phyloP scores from a whole-genome alignment of 2,113 vertebrate genomes.

The Sitta europaea region DNA sequence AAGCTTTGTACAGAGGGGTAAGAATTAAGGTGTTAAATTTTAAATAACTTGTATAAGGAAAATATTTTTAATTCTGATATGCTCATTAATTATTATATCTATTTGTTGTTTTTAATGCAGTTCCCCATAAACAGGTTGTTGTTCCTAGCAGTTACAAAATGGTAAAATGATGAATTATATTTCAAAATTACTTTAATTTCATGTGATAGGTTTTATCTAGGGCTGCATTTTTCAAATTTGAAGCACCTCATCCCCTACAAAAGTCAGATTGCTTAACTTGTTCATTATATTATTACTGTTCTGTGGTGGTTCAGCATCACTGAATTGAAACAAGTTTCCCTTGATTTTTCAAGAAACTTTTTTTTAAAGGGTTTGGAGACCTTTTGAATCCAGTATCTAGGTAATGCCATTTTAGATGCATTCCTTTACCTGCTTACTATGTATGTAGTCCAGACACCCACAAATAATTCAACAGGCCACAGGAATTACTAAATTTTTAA shows the following conservation, averaged over 20 bases:
- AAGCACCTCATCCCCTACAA: background rate
- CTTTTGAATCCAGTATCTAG: background rate
- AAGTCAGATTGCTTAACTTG: background rate
- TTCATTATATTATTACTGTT: background rate
- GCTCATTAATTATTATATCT: conserved; percentile 77
- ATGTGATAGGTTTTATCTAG: conserved; percentile 11
- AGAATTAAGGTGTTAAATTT: conserved; percentile 76
- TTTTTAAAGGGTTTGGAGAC: background rate
- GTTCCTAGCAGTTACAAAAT: conserved; percentile 46
- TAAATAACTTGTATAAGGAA: conserved; percentile 76
- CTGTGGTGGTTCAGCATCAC: background rate
- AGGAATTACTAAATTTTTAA: background rate
- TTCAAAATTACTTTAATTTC: conserved; percentile 27
- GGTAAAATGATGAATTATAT: conserved; percentile 32
- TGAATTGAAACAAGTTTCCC: conserved; percentile 30
- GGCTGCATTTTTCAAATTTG: background rate
- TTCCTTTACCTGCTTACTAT: conserved; percentile 8
- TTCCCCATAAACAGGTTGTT: conserved; percentile 27
- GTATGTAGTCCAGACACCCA: background rate
- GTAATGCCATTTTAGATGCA: background rate
- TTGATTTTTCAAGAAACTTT: background rate
- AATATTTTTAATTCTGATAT: conserved; percentile 74
- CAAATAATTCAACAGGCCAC: background rate
- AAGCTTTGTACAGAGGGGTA: conserved; percentile 77
- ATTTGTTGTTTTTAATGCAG: conserved; percentile 44